These are phyloP conservation scores for Macrotis lagotis DNA, from an alignment of 2,113 vertebrate genomes.

Conservation along the genomic window DNA sequence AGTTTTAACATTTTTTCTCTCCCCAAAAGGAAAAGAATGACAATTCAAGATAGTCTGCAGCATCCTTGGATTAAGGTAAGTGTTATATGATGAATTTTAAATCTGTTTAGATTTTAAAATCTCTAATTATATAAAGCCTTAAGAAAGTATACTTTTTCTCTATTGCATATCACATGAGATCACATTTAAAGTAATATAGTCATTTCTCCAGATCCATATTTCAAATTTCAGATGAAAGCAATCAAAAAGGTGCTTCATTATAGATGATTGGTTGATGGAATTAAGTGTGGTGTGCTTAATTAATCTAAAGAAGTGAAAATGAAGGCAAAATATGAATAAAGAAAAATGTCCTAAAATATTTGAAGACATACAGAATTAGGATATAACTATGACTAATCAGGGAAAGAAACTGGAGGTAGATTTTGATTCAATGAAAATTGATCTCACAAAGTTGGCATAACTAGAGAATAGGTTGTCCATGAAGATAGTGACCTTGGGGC, in stretches of 20 bases:
- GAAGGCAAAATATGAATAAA: not conserved
- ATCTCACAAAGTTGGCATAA: not conserved
- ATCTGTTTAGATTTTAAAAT: not conserved
- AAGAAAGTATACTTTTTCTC: not conserved
- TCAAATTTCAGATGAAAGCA: not conserved
- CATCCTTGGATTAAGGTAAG: constrained; percentile 99
- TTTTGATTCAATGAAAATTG: not conserved
- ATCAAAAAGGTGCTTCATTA: not conserved
- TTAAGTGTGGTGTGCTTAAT: not conserved
- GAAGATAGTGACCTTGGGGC: not conserved
- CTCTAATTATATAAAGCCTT: not conserved
- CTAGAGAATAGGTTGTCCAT: not conserved
- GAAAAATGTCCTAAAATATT: not conserved
- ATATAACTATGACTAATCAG: not conserved
- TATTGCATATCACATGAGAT: not conserved
- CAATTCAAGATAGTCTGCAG: constrained; percentile 95
- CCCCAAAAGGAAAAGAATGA: constrained; percentile 94
- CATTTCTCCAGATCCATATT: not conserved
- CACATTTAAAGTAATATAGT: not conserved
- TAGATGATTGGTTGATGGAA: not conserved
- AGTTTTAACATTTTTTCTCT: not conserved
- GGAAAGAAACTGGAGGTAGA: not conserved
- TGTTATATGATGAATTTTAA: not conserved
- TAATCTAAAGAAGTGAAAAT: not conserved
- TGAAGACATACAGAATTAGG: not conserved